Base-by-base conservation (phyloP, 2,797 vertebrate species). In the Bovichtus diacanthus region DNA sequence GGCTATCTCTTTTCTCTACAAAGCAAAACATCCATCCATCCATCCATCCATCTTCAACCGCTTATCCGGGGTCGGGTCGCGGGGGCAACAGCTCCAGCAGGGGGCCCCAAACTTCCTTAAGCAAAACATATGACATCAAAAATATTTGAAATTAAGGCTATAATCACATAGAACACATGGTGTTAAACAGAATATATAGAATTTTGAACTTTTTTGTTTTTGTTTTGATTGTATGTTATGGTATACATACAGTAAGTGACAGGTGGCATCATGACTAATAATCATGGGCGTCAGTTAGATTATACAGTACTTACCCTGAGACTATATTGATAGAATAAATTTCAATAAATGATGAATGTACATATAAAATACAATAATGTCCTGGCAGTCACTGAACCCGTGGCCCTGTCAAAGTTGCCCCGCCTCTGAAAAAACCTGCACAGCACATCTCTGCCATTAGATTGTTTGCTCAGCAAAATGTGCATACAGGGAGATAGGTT, bases 381-480 rank as follows among this genome's bases (percentile, higher is more conserved):
- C 10, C 15, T n/a, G 16, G 36, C 41, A 50, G 8, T 21, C 11
- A 25, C 44, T 23, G 46, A 62, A 60, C 76, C 29, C 10, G 0
- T 39, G 59, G 21, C 44, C 59, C 54, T 72, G 29, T 72, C 56
- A 41, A 43, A 44, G 49, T 31, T 25, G 11, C 19, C 15, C 49
- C 4, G 0, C 18, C 67, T 41, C 62, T 51, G n/a, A 66, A 64
- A 60, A 63, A 31, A 61, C 50, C 9, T 75, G 34, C 66, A 31
- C 47, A 68, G 78, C 69, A 50, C 65, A 80, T 81, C 54, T 75
- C 44, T 65, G 61, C 23, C 38, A 15, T 58, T 0, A 2, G 16
- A 69, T n/a, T 89, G 89, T 86, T 87, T 85, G 69, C 79, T 85
- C 79, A 92, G 83, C 77, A 82, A 47, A 83, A 78, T 65, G 27